Evolutionary conservation across 2,797 vertebrate species (phyloP).

Genomic region (Spinus olivaceus): DNA sequence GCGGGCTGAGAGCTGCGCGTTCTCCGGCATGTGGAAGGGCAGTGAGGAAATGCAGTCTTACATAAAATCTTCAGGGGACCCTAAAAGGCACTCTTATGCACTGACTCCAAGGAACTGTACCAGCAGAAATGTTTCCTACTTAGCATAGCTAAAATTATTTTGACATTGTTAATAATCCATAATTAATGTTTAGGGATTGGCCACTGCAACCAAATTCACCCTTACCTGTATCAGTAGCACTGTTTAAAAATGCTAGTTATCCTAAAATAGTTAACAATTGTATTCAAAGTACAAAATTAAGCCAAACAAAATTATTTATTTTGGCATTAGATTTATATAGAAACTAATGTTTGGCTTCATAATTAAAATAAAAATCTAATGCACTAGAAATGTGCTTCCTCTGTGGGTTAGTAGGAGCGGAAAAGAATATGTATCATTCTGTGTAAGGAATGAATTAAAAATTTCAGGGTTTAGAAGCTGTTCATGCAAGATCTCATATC

Average conservation of each 20-base stretch:
- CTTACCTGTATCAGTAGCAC: neutral
- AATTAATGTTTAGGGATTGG: neutral
- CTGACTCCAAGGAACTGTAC: neutral
- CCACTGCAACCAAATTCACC: neutral
- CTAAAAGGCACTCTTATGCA: neutral
- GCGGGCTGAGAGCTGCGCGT: accelerated
- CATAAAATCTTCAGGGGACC: neutral
- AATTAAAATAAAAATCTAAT: neutral
- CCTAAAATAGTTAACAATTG: neutral
- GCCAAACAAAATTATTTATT: neutral
- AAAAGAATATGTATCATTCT: neutral
- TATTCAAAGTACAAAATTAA: neutral
- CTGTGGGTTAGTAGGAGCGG: neutral
- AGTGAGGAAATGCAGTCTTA: neutral
- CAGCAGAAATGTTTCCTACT: neutral
- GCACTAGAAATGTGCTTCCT: neutral
- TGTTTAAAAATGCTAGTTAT: neutral
- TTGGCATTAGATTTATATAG: neutral
- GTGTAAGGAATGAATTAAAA: neutral
- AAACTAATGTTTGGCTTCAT: neutral
- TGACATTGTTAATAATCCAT: neutral
- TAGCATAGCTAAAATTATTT: neutral
- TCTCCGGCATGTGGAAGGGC: accelerated
- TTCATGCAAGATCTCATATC: neutral
- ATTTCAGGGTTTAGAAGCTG: neutral